Evolutionary conservation across 2,113 vertebrate species (phyloP), one percentile per base, ranked within the genome.

Genomic region (Cercocebus atys): DNA sequence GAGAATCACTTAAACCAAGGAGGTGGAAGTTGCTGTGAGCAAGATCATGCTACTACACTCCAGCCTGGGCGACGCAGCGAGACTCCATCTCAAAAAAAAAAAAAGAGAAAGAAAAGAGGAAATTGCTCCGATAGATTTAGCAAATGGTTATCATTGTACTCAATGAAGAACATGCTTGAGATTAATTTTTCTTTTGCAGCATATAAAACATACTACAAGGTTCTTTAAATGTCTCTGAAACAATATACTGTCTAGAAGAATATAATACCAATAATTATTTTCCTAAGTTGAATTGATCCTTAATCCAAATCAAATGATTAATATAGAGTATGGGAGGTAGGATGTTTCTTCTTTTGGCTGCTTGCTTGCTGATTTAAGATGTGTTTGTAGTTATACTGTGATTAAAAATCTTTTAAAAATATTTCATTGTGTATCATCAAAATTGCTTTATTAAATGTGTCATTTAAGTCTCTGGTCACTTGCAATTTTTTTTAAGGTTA

Each of bases 301-400:
- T 88, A 87, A 79, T 86, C 9, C 25, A 94, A 93, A 95, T 96
- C 18, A 66, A 72, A 76, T 94, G 30, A 66, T 66, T 86, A n/a
- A 45, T 82, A 72, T n/a, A 91, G 50, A 73, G n/a, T 84, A 55
- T 88, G 38, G 47, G 17, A 86, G 25, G 6, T n/a, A 75, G 18
- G 22, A 17, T 88, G 27, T 85, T 97, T 13, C 90, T 87, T 80
- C 27, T 79, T 90, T 73, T 52, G 27, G 10, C 90, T 80, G 14
- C 5, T 93, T 82, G 50, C 57, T 61, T 30, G 73, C 45, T 94
- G 22, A 76, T 25, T 94, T 93, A 96, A 94, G 75, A 72, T 23
- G 50, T 82, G 18, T 81, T 84, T 68, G 40, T 13, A 7, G 6
- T 86, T 92, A 47, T 94, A 25, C 57, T 52, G 57, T 88, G 9